A percentile compares a stretch with the other conserved stretches of the same genome.
These are phyloP conservation scores for Drosophila mayri DNA, from an alignment of 1,140 invertebrate species.

Conservation along the genomic window DNA sequence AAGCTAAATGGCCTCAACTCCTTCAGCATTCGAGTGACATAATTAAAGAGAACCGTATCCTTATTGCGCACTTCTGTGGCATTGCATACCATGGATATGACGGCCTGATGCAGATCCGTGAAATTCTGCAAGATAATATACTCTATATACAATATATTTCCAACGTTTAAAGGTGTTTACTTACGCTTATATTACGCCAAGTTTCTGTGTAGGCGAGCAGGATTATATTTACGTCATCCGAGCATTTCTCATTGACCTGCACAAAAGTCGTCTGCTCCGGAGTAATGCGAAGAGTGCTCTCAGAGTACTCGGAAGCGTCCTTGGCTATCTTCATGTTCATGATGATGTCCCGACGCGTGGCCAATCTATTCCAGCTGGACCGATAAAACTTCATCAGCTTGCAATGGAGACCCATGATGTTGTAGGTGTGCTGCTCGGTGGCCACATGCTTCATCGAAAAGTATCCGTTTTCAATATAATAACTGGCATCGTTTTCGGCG, in stretches of 20 bases:
- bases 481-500: conserved; percentile 70
- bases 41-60: conserved; percentile 58
- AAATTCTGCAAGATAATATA: conserved; percentile 37
- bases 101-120: conserved; percentile 70
- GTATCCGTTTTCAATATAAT: conserved; percentile 73
- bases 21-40: conserved; percentile 56
- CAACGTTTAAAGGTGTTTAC: background rate
- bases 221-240: conserved; percentile 63
- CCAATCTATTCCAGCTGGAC: conserved; percentile 73
- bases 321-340: conserved; percentile 64
- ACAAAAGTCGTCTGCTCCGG: conserved; percentile 71
- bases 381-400: conserved; percentile 68
- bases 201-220: conserved; percentile 60
- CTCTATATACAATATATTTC: background rate
- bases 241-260: conserved; percentile 67
- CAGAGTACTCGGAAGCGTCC: conserved; percentile 39
- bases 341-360: conserved; percentile 64
- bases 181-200: conserved; percentile 73
- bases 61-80: conserved; percentile 63
- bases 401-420: conserved; percentile 70
- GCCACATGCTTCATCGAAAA: conserved; percentile 71
- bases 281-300: conserved; percentile 51
- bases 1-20: conserved; percentile 66
- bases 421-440: conserved; percentile 65
- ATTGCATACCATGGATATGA: conserved; percentile 58